Percentiles rank a stretch among this genome's conserved stretches.
Evolutionary conservation across 2,113 vertebrate genomes (phyloP).

Genomic region (Bubalus kerabau): DNA sequence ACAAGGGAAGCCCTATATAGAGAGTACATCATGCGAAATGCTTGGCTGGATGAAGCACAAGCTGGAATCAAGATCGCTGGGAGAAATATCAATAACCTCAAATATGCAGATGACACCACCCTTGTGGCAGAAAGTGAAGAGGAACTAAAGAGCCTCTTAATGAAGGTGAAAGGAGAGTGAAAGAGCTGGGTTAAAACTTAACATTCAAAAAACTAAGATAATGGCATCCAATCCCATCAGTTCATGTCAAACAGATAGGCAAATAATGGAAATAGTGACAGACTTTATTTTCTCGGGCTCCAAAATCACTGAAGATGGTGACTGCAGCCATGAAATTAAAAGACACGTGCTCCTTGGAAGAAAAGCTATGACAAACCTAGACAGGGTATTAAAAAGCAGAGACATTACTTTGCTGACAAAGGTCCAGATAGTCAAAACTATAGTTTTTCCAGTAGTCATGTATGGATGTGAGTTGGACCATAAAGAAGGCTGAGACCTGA

Average conservation of each 20-base stretch:
- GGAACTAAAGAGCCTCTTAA: background rate
- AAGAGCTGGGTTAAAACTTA: background rate
- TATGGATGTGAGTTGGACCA: background rate
- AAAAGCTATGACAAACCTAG: background rate
- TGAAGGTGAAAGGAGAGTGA: background rate
- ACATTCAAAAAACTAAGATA: background rate
- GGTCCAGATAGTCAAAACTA: background rate
- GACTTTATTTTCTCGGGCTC: background rate
- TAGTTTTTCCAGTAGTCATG: background rate
- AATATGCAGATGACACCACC: background rate
- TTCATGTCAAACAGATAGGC: background rate
- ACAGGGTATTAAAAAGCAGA: background rate
- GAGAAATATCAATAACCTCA: background rate
- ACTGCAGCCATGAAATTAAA: background rate
- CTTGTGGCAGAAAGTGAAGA: background rate
- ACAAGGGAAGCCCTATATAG: background rate
- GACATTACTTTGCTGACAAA: background rate
- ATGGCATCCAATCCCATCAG: background rate
- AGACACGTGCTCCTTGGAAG: accelerated
- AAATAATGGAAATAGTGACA: background rate
- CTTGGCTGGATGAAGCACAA: background rate
- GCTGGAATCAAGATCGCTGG: background rate
- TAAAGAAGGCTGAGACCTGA: background rate
- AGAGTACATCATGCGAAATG: background rate
- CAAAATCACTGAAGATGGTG: background rate